Base-by-base conservation (phyloP, 2,797 vertebrate species). In the Acomys russatus region DNA sequence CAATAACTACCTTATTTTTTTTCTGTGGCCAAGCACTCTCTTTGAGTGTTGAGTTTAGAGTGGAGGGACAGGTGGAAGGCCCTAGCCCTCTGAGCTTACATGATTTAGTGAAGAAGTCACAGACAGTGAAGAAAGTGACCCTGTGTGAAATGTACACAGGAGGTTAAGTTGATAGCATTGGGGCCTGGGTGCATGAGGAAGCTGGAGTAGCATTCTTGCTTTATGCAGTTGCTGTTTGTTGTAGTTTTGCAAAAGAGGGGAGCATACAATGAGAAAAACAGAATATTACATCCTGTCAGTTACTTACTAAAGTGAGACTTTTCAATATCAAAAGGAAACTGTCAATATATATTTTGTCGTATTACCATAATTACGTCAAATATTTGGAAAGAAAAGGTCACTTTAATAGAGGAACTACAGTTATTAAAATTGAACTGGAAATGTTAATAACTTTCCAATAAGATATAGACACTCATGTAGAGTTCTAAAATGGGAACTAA, bases 341-440 rank as follows among this genome's bases (percentile, higher is more conserved):
- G 59, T 89, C 92, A 79, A 51, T 77, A 83, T 77, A 38, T 73
- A 56, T 79, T 87, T 90, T 71, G 90, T 86, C 90, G 64, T 80
- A 25, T 22, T 54, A n/a, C 63, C 87, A 20, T 82, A 95, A 95
- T 97, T 96, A 94, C 66, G 33, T 95, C 82, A 96, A 92, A 94
- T 95, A 95, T 96, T 96, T 96, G 94, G 88, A 95, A 92, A 63
- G 88, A 85, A 97, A 97, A 97, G 92, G 68, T 97, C 96, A 97
- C 8, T n/a, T 25, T 92, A 59, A 85, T 77, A 89, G 73, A 95
- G 71, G 56, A 90, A 74, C 66, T 78, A 61, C 44, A 83, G 80
- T 96, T 96, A 97, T 96, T 96, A 97, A 97, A 94, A 94, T 91
- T 96, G 96, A 97, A 74, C 74, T 94, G 92, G 92, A 97, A 97